These are phyloP conservation scores for Oophaga sylvatica DNA, from an alignment of 2,797 vertebrate species.

Conservation along the genomic window DNA sequence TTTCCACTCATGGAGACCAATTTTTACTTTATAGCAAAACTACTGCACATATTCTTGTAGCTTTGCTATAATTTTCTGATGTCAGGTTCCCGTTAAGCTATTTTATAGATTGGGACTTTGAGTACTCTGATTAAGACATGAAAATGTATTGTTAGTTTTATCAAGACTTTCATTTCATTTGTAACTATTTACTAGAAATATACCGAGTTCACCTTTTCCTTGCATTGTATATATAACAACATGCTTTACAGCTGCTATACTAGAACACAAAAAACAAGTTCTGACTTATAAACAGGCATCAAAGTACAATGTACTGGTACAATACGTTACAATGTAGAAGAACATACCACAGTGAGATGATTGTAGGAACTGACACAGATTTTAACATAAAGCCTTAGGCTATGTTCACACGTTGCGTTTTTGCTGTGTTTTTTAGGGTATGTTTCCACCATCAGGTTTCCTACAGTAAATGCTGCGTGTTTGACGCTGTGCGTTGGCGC, in stretches of 20 bases:
- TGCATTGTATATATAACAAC: not conserved
- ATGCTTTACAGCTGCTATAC: not conserved
- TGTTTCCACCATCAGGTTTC: too few species aligned
- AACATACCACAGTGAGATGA: not conserved
- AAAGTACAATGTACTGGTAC: conserved; percentile 18
- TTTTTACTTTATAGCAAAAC: too few species aligned
- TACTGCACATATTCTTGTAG: too few species aligned
- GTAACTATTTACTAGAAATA: not conserved
- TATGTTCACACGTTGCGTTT: not conserved
- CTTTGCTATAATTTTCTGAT: too few species aligned
- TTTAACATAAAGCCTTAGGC: not conserved
- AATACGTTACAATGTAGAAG: not conserved
- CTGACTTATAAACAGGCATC: not conserved
- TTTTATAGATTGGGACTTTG: not conserved
- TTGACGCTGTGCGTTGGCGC: too few species aligned
- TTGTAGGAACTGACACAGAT: not conserved
- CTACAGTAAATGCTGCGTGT: too few species aligned
- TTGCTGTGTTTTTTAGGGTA: too few species aligned
- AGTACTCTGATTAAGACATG: not conserved
- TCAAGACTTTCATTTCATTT: not conserved
- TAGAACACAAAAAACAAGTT: not conserved
- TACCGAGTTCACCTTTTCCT: not conserved
- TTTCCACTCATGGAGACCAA: too few species aligned
- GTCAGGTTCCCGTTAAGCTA: not conserved
- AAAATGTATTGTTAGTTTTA: not conserved